Evolutionary conservation across 1,140 invertebrate genomes (phyloP), one percentile per base, ranked within the genome.

Genomic region (Nylanderia fulva): DNA sequence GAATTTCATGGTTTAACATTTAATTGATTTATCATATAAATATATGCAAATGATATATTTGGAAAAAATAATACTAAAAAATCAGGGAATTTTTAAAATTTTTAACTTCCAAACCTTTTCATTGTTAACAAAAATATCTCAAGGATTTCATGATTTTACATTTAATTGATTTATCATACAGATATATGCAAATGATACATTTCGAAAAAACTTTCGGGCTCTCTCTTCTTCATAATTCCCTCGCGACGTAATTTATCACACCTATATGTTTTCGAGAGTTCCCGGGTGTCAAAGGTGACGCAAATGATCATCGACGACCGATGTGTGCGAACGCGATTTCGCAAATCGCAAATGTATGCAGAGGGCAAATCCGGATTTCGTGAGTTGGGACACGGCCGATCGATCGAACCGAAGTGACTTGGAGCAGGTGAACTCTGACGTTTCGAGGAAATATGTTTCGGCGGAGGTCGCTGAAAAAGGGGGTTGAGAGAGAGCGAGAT

Each of bases 381-480:
- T 33, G 36, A 71, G 36, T 33, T 58, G 66, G 15, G 36, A 72
- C 66, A 60, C 52, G 76, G 4, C 24, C 52, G 64, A 82, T 82
- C 77, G 66, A 82, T 71, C n/a, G 66, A 33, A 45, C 2, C 36
- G 27, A 42, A 33, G 64, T 27, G 52, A 82, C 77, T 82, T 58
- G 21, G n/a, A 72, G 66, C 64, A 71, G 66, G 54, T 58, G 77
- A 82, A 72, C 52, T 72, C 66, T 72, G 77, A 72, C 54, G 66
- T 82, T 52, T 82, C 15, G 66, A 82, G 66, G 39, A 82, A 82
- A 82, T 82, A 72, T 71, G 77, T 82, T 82, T 72, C n/a, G 52
- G 13, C 33, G 24, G 64, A n/a, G 18, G 63, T n/a, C 24, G 66
- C 13, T 24, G 52, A 33, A 8, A 39, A 56, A 5, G 18, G 27